Evolutionary conservation across 2,113 vertebrate genomes (phyloP), one percentile per base, ranked within the genome.

Genomic region (Nibea albiflora): DNA sequence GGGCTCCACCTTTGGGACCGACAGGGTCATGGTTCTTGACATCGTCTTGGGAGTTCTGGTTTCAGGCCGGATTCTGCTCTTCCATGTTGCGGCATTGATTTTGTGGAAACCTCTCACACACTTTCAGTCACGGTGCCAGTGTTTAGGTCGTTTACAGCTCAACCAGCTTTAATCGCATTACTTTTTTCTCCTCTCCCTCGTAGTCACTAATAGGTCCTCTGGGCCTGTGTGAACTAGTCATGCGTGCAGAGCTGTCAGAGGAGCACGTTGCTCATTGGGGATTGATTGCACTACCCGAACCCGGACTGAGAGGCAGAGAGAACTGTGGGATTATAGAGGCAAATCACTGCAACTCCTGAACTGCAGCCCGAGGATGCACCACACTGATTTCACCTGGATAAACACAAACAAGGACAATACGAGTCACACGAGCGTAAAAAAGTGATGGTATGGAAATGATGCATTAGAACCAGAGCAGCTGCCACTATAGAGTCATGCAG

Each of bases 101-200:
- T n/a, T 67, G 14, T 22, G 19, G 17, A 61, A 75, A 65, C 26
- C 28, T 17, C 16, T 12, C 19, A 60, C n/a, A 49, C 5, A 28
- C 63, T 70, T 62, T 66, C 52, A 52, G 11, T 66, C 26, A 17
- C 8, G 50, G 52, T 39, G 49, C 42, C 22, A 58, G 56, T 66
- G 65, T 77, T 85, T 74, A 73, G 73, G 56, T 90, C 80, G 84
- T 52, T 85, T 67, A 85, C 78, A 80, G 54, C 71, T 83, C 53
- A 78, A 78, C 66, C 62, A 47, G 76, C 71, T 76, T 84, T 77
- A 49, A 91, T 83, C 10, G 1, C 44, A 84, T 84, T 78, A 71
- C 20, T 64, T 70, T 58, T 56, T 44, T 50, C 42, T 22, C 14
- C n/a, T 35, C 57, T 46, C 52, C 49, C n/a, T 66, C 52, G 28